Conservation (phyloP, 2,113 vertebrate species). For the Calypte anna region DNA sequence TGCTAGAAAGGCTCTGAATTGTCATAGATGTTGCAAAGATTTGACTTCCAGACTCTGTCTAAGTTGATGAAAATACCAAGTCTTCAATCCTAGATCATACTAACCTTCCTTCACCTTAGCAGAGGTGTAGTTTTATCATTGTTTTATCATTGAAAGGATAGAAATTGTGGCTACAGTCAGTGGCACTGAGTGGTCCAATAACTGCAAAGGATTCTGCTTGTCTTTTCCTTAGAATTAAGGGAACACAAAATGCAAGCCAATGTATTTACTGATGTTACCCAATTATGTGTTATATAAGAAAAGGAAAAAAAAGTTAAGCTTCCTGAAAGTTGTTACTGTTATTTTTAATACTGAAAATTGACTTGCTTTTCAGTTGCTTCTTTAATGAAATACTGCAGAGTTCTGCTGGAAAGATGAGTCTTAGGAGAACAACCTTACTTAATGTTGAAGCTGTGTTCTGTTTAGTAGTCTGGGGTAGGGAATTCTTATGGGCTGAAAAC, state of each 20-base stretch:
- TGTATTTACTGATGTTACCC: neutral
- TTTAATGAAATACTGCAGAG: neutral
- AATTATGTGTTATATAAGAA: neutral
- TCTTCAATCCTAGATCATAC: neutral
- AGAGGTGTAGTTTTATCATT: neutral
- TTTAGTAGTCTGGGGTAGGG: neutral
- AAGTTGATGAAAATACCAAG: neutral
- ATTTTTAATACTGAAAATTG: neutral
- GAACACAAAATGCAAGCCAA: neutral
- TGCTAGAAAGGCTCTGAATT: neutral
- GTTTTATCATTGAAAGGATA: neutral
- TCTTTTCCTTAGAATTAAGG: neutral
- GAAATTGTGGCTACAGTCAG: neutral
- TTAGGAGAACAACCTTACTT: neutral
- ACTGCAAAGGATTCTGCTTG: neutral
- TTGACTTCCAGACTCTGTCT: neutral
- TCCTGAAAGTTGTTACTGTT: neutral
- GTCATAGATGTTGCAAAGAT: neutral
- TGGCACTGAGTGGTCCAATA: neutral
- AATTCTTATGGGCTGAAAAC: neutral
- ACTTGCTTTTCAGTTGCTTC: neutral
- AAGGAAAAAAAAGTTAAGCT: neutral
- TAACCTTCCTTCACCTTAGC: neutral
- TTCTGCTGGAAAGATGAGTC: neutral
- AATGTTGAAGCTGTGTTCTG: neutral